phyloP scores from a whole-genome alignment of 2,797 vertebrate genomes.

The Lagorchestes hirsutus region DNA sequence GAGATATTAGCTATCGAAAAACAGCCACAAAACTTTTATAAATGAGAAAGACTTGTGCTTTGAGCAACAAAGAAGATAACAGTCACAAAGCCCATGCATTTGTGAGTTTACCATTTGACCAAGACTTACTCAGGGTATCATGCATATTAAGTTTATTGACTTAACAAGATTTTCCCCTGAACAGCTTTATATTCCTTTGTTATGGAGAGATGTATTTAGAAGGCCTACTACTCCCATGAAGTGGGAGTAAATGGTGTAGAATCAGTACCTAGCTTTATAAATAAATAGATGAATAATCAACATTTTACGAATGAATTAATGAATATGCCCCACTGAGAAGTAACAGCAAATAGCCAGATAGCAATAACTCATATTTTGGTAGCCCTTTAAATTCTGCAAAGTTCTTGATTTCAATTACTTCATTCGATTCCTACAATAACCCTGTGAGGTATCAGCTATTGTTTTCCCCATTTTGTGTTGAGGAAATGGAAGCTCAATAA shows the following conservation, averaged over 20 bases:
- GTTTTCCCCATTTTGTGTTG: neutral
- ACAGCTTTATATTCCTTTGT: neutral
- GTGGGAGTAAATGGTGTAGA: neutral
- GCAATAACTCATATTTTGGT: neutral
- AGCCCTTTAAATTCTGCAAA: neutral
- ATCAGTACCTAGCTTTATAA: neutral
- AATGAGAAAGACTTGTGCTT: slow-evolving; percentile 6
- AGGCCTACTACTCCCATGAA: neutral
- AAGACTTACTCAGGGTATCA: neutral
- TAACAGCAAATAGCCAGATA: neutral
- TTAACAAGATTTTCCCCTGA: neutral
- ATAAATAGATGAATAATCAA: neutral
- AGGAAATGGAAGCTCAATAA: neutral
- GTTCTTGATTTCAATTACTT: neutral
- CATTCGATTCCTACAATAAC: neutral
- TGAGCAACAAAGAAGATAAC: neutral
- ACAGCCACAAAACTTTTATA: neutral
- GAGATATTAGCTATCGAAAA: slow-evolving; percentile 34
- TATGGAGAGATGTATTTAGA: neutral
- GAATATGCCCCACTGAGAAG: neutral
- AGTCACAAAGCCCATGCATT: neutral
- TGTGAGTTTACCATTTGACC: neutral
- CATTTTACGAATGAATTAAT: neutral
- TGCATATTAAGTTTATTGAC: neutral
- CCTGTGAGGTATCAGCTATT: neutral